Percentiles rank a stretch among this genome's conserved stretches.
Evolutionary conservation across 1,140 invertebrate species (phyloP).

Genomic region (Scylla paramamosain): DNA sequence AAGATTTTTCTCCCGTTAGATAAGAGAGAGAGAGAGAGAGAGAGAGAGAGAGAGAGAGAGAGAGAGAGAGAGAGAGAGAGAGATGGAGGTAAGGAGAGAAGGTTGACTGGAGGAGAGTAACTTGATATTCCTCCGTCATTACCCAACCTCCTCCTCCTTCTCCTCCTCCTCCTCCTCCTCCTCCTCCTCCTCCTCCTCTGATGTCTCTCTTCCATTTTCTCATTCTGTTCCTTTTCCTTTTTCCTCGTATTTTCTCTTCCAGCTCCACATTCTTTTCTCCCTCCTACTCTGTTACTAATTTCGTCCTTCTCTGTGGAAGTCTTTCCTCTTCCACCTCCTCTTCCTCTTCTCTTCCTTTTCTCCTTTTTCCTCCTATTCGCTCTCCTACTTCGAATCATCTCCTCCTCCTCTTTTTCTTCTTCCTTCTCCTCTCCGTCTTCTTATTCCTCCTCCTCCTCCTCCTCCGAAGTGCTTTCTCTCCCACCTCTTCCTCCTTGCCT

Average conservation of each 20-base stretch:
- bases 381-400: not conserved
- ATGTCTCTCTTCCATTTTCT: not conserved
- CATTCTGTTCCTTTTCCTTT: not conserved
- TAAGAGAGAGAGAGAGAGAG: not conserved
- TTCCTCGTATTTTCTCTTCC: not conserved
- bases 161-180: slow-evolving; percentile 6
- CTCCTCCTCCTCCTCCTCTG: not conserved
- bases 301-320: not conserved
- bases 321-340: not conserved
- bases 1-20: slow-evolving; percentile 1
- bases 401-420: not conserved
- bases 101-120: not conserved
- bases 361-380: not conserved
- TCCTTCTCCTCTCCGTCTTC: not conserved
- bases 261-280: not conserved
- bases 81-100: not conserved
- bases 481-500: no score
- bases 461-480: no score
- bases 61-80: not conserved
- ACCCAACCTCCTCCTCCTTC: slow-evolving; percentile 7
- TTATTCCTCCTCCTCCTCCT: not conserved
- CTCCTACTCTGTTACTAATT: not conserved
- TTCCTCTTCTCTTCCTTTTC: not conserved
- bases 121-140: slow-evolving; percentile 6
- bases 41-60: not conserved